A percentile compares a stretch with the other conserved stretches of the same genome.
Evolutionary conservation across 2,113 vertebrate genomes (phyloP).

Genomic region (Motacilla tschutschensis): DNA sequence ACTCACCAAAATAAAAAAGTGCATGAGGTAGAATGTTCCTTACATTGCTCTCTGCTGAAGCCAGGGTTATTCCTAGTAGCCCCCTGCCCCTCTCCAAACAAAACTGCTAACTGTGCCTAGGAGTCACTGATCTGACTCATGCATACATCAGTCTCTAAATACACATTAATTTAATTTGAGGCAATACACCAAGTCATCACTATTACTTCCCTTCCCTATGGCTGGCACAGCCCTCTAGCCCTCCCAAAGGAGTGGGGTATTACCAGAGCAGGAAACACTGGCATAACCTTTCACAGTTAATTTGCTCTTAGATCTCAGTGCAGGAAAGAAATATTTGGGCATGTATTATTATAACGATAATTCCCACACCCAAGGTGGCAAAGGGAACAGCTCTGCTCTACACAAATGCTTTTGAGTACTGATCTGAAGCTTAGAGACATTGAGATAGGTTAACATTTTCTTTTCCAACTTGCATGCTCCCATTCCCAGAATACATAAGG

Average conservation of each 20-base stretch:
- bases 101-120: neutral
- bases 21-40: neutral
- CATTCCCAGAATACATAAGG: neutral
- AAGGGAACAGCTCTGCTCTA: neutral
- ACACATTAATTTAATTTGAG: neutral
- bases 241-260: neutral
- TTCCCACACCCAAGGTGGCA: neutral
- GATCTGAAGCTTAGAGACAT: neutral
- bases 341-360: neutral
- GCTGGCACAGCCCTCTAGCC: neutral
- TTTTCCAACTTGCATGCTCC: neutral
- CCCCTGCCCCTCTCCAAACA: neutral
- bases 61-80: neutral
- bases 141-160: neutral
- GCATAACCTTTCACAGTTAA: neutral
- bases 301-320: neutral
- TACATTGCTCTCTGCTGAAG: neutral
- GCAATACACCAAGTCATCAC: neutral
- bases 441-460: neutral
- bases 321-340: neutral
- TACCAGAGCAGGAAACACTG: neutral
- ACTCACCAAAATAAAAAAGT: neutral
- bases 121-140: neutral
- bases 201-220: neutral
- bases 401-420: neutral